Evolutionary conservation across 2,113 vertebrate species (phyloP), one percentile per base, ranked within the genome.

Genomic region (Thinocorus orbignyianus): DNA sequence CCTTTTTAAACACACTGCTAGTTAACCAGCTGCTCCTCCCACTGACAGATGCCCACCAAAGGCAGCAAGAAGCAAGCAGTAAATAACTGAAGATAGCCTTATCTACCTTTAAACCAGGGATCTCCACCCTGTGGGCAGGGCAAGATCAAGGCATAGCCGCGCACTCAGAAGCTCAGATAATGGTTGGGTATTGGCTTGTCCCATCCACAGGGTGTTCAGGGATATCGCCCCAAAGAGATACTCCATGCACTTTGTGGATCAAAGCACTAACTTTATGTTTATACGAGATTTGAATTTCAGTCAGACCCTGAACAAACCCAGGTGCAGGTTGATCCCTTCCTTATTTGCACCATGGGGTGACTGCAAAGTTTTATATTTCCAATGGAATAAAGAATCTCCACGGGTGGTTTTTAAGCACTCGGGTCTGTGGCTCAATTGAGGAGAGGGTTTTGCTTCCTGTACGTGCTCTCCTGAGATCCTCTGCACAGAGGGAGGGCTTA

Each of bases 281-380:
- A 26, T 26, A 61, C 6, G 24, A 17, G 16, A 37, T 83, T 89
- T 61, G 6, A 37, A 30, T 26, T 61, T 54, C 83, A 51, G 1
- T 13, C 26, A 18, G 24, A 28, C n/a, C 58, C 46, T 42, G 51
- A 81, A 5, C 77, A 84, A 73, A 73, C 49, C 46, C 16, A 23
- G 3, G 9, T 1, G 17, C 0, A 10, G 22, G 19, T 23, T 15
- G 28, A 80, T 39, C 22, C 46, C 1, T 3, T 54, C 51, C 48
- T 41, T 37, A 17, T 26, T 52, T 64, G 76, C 61, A 80, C 61
- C 52, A 3, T 6, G 7, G 48, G 26, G 65, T 81, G 41, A 76
- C 48, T 52, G 68, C 37, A 58, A 82, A 17, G 2, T 54, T 82
- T 14, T 9, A 0, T 33, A 3, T 70, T 91, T 80, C 81, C 74